These are phyloP conservation scores for Heliconius eleuchia DNA, from an alignment of 1,140 invertebrate genomes.

Conservation along the genomic window DNA sequence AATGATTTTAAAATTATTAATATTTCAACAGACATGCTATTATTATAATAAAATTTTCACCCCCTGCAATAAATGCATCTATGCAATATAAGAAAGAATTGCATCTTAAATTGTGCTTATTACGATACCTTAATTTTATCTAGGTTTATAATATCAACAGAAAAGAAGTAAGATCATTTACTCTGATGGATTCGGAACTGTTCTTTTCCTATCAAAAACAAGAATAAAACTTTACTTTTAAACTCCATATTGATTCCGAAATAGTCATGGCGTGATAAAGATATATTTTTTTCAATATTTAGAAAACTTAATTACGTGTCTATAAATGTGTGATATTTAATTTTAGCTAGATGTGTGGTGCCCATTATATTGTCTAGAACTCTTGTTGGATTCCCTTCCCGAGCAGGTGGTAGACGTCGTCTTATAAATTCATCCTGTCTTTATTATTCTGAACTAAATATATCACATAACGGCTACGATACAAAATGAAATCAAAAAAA, in stretches of 20 bases:
- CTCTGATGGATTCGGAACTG: no score
- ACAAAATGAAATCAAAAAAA: neutral
- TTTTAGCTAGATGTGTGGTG: conserved; percentile 54
- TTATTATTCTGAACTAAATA: conserved; percentile 17
- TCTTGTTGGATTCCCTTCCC: conserved; percentile 49
- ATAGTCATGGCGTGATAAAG: no score
- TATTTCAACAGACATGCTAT: neutral
- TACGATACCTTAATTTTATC: no score
- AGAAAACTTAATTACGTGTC: no score
- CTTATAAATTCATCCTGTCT: conserved; percentile 57
- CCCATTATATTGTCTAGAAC: conserved; percentile 52
- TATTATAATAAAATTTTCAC: neutral
- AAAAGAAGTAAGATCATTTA: no score
- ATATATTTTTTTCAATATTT: no score
- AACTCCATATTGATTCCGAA: no score
- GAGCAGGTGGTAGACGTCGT: conserved; percentile 54
- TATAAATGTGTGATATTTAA: conserved; percentile 34
- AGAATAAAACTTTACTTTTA: no score
- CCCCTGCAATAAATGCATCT: neutral
- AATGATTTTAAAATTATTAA: neutral
- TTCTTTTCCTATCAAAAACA: no score
- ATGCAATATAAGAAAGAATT: neutral
- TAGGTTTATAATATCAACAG: no score
- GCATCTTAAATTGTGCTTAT: neutral
- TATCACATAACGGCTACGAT: neutral